These are phyloP conservation scores for Psittacula echo DNA, from an alignment of 2,797 vertebrate genomes.

Conservation along the genomic window DNA sequence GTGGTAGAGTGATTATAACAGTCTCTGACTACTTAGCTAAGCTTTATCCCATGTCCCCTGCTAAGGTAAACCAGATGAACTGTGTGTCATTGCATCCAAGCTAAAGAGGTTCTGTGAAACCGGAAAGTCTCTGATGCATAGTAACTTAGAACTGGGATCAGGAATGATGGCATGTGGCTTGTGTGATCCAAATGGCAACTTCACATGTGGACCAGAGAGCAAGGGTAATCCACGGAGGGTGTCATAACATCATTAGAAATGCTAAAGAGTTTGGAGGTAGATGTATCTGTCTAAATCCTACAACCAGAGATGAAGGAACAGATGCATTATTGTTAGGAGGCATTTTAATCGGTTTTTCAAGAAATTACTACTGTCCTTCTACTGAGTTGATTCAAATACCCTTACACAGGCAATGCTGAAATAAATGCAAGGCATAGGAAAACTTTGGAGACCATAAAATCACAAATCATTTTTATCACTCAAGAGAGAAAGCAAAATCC, in stretches of 20 bases:
- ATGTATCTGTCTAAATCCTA: background rate
- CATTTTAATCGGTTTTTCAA: background rate
- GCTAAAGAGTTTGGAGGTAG: background rate
- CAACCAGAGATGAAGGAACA: background rate
- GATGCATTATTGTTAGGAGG: background rate
- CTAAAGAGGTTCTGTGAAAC: background rate
- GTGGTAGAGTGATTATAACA: background rate
- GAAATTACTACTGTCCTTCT: background rate
- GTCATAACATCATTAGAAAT: background rate
- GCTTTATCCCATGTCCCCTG: background rate
- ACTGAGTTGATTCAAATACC: background rate
- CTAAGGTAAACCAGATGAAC: background rate
- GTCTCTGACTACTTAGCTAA: background rate
- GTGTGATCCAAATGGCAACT: background rate
- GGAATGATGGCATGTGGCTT: background rate
- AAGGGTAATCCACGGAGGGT: background rate
- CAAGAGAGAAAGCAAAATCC: background rate
- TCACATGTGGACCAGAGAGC: background rate
- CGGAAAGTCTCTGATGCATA: background rate
- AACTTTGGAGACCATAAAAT: background rate
- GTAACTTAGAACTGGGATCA: background rate
- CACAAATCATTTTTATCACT: background rate
- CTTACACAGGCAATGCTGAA: background rate
- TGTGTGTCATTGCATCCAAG: fast-evolving
- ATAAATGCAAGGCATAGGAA: background rate